A percentile compares a stretch with the other conserved stretches of the same genome.
These are phyloP conservation scores for Venustoraphidia nigricollis DNA, from an alignment of 2,888 invertebrate species.

Conservation along the genomic window DNA sequence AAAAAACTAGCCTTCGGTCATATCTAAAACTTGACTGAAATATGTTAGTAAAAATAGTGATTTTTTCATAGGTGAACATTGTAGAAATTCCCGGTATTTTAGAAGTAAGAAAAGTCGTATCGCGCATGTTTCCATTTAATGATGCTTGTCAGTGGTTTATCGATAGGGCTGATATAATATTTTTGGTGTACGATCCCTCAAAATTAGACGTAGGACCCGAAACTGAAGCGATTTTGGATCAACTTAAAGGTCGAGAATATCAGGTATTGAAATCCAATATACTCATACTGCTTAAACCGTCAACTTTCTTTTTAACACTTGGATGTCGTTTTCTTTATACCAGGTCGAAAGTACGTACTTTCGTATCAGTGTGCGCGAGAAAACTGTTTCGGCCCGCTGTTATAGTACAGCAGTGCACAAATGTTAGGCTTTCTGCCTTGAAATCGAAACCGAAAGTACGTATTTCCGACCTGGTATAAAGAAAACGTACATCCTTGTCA, in stretches of 20 bases:
- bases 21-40: background rate
- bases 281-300: background rate
- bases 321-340: no score
- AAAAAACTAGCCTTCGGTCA: no score
- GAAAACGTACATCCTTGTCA: no score
- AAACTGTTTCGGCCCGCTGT: no score
- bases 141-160: constrained; percentile 97
- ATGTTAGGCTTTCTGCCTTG: no score
- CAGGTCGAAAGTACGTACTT: no score
- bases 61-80: constrained; percentile 60
- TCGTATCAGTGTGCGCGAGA: no score
- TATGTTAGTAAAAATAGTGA: background rate
- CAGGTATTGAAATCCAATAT: constrained; percentile 38
- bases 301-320: no score
- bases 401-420: no score
- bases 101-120: constrained; percentile 85
- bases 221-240: constrained; percentile 87
- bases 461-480: no score
- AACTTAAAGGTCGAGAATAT: constrained; percentile 84
- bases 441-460: no score
- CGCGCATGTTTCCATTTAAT: constrained; percentile 85
- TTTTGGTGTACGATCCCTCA: constrained; percentile 87
- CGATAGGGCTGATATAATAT: constrained; percentile 88
- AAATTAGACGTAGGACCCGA: constrained; percentile 91
- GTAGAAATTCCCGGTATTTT: constrained; percentile 93